phyloP scores from a whole-genome alignment of 2,113 vertebrate genomes.

The Eptesicus fuscus region DNA sequence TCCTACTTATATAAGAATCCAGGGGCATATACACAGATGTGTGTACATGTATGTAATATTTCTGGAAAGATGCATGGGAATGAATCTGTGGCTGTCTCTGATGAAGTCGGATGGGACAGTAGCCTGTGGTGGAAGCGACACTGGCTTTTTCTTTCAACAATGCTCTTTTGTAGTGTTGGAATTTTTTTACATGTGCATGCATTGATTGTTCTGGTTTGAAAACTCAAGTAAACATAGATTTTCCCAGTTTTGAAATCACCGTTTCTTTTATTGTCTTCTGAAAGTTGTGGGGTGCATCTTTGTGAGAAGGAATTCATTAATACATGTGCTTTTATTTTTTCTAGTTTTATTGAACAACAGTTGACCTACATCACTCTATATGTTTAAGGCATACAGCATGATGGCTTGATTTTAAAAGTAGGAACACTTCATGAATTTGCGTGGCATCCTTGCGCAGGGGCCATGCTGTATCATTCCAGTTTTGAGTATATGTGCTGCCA shows the following conservation, averaged over 20 bases:
- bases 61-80: not conserved
- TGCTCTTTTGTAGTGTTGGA: not conserved
- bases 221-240: not conserved
- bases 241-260: not conserved
- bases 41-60: not conserved
- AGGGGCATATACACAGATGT: not conserved
- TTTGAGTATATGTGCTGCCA: not conserved
- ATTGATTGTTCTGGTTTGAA: not conserved
- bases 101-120: not conserved
- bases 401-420: not conserved
- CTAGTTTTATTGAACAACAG: not conserved
- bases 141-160: not conserved
- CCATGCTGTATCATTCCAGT: not conserved
- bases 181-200: not conserved
- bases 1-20: not conserved
- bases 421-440: not conserved
- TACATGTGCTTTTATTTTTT: not conserved
- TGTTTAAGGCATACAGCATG: not conserved
- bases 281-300: not conserved
- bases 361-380: not conserved
- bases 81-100: not conserved
- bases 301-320: not conserved
- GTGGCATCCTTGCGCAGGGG: no score
- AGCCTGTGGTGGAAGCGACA: not conserved
- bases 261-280: conserved; percentile 2